These are phyloP conservation scores for Rhorus exstirpatorius DNA, from an alignment of 2,888 invertebrate genomes.

Conservation along the genomic window DNA sequence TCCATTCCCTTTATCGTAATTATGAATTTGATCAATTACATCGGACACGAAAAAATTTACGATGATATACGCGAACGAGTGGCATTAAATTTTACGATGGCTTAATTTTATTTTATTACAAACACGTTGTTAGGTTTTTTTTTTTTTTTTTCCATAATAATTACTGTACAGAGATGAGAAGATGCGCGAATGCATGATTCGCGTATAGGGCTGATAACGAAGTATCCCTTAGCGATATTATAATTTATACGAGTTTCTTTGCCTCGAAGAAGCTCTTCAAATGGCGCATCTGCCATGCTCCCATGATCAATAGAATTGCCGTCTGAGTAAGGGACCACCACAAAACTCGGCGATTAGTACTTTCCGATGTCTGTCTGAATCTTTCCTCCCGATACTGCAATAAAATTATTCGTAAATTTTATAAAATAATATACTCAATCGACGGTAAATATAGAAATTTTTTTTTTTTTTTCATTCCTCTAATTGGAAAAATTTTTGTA, in stretches of 20 bases:
- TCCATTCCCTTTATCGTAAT: background rate
- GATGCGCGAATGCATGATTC: background rate
- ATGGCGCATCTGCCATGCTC: constrained; percentile 99
- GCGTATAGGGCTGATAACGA: background rate
- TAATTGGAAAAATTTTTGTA: too few species aligned
- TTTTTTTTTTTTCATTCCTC: background rate
- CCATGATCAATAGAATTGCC: constrained; percentile 95
- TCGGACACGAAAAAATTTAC: constrained; percentile 13
- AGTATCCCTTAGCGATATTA: background rate
- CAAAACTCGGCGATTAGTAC: constrained; percentile 97
- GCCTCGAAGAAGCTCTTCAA: constrained; percentile 99
- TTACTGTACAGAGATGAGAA: constrained; percentile 62
- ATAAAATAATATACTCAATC: constrained; percentile 23
- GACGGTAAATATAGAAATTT: background rate
- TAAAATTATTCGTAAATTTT: constrained; percentile 70
- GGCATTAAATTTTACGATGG: constrained; percentile 21
- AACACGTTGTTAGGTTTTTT: constrained; percentile 42
- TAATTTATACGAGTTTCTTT: constrained; percentile 96
- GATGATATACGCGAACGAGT: constrained; percentile 22
- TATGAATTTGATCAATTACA: constrained; percentile 17
- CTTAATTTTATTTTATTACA: constrained; percentile 53
- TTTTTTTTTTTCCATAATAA: too few species aligned
- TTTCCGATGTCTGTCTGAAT: constrained; percentile 98
- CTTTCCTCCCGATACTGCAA: constrained; percentile 98
- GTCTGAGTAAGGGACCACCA: constrained; percentile 99